Evolutionary conservation across 2,113 vertebrate genomes (phyloP).

Genomic region (Triplophysa siluroides): DNA sequence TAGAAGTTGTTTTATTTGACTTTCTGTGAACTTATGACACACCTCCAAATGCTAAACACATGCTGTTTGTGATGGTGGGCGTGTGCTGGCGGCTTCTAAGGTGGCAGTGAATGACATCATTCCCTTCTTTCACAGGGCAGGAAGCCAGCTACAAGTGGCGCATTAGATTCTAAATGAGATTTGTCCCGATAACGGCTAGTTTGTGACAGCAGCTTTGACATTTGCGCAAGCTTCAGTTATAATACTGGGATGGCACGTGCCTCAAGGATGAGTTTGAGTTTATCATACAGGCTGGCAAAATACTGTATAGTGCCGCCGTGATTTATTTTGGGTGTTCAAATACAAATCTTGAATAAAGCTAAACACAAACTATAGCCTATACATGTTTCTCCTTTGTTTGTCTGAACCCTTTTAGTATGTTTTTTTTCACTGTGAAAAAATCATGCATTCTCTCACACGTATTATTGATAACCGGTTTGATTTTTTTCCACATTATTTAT

Average conservation of each 20-base stretch:
- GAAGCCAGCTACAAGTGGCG: constrained; percentile 36
- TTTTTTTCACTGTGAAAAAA: background rate
- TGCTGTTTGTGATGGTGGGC: constrained; percentile 20
- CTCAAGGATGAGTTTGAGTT: background rate
- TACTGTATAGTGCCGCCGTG: background rate
- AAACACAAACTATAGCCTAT: too few species aligned
- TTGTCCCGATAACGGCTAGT: constrained; percentile 17
- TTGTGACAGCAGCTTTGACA: constrained; percentile 11
- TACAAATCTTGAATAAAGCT: background rate
- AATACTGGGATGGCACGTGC: background rate
- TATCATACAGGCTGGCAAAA: background rate
- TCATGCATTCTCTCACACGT: too few species aligned
- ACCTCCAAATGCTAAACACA: constrained; percentile 6
- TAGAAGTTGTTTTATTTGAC: too few species aligned
- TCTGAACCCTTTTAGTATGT: background rate
- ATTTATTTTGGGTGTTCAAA: background rate
- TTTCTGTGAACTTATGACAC: background rate
- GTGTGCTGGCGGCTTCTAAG: constrained; percentile 5
- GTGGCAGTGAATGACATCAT: constrained; percentile 55
- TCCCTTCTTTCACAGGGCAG: constrained; percentile 27
- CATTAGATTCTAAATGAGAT: constrained; percentile 38
- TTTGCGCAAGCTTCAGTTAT: background rate
- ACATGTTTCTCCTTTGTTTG: background rate
- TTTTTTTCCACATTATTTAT: too few species aligned
- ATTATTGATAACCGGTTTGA: too few species aligned